Evolutionary conservation across 2,797 vertebrate species (phyloP).

Genomic region (Galago senegalensis): DNA sequence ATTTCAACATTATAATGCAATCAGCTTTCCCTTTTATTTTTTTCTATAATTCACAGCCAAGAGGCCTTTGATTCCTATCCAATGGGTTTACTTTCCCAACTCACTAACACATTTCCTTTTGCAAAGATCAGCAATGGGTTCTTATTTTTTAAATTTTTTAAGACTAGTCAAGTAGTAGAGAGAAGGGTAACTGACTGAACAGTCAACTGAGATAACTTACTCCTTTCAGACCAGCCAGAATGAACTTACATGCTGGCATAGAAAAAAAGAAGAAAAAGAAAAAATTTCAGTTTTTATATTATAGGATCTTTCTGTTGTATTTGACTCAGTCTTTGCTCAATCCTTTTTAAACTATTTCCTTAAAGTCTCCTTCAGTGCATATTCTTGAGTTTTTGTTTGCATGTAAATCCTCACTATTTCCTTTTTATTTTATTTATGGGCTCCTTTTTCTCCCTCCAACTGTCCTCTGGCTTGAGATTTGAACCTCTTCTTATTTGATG

Average conservation of each 20-base stretch:
- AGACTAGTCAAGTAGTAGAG: background rate
- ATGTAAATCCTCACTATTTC: background rate
- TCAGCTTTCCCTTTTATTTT: background rate
- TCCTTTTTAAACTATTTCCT: background rate
- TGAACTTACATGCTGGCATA: background rate
- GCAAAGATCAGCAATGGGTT: background rate
- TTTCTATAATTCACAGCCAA: background rate
- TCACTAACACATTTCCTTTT: background rate
- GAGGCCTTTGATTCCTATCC: background rate
- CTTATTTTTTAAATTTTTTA: background rate
- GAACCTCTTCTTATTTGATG: background rate
- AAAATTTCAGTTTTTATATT: background rate
- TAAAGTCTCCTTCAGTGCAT: background rate
- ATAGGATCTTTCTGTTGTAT: background rate
- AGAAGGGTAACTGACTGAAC: background rate
- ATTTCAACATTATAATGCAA: background rate
- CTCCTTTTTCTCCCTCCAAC: background rate
- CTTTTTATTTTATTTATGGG: background rate
- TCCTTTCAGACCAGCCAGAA: background rate
- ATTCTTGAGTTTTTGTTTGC: background rate
- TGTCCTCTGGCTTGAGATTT: background rate
- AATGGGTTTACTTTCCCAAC: background rate
- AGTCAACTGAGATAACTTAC: background rate
- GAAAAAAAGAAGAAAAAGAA: background rate
- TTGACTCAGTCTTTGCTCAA: background rate